A percentile compares a stretch with the other conserved stretches of the same genome.
Evolutionary conservation across 2,113 vertebrate species (phyloP).

Genomic region (Corydoras sp.): DNA sequence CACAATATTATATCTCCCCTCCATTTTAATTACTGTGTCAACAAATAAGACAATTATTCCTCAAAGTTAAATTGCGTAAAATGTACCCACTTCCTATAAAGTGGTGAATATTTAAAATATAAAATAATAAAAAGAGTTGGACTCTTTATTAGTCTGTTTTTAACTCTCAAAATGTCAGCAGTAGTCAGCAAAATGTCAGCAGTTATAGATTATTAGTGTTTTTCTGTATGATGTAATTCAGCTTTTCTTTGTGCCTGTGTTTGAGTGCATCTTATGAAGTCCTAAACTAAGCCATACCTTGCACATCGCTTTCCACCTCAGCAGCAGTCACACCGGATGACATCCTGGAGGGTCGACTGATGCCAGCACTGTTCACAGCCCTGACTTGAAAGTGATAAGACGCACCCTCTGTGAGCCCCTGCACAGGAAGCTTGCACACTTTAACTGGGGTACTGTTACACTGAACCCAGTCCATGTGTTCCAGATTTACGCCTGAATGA

Average conservation of each 20-base stretch:
- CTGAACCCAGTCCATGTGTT: constrained; percentile 82
- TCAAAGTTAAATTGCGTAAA: not conserved
- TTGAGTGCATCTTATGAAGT: no score
- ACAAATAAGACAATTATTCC: constrained; percentile 45
- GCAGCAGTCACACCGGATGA: constrained; percentile 78
- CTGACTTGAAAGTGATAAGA: constrained; percentile 86
- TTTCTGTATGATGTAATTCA: no score
- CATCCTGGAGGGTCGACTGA: constrained; percentile 84
- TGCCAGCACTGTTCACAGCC: constrained; percentile 82
- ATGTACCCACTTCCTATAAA: no score
- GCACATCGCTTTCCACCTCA: constrained; percentile 72
- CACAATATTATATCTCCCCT: constrained; percentile 75
- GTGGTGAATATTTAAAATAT: no score
- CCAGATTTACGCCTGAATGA: constrained; percentile 79
- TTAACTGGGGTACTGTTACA: constrained; percentile 87
- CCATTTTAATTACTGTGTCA: constrained; percentile 76
- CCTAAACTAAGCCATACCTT: constrained; percentile 51
- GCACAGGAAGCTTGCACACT: constrained; percentile 87
- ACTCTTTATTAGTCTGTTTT: no score
- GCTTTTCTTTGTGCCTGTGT: not conserved
- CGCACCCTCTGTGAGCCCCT: constrained; percentile 73
- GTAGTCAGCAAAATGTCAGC: no score
- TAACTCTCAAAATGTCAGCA: no score
- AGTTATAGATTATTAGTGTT: no score
- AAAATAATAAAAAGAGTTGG: no score